Evolutionary conservation across 1,140 invertebrate species (phyloP), one percentile per base, ranked within the genome.

Genomic region (Phthorimaea operculella): DNA sequence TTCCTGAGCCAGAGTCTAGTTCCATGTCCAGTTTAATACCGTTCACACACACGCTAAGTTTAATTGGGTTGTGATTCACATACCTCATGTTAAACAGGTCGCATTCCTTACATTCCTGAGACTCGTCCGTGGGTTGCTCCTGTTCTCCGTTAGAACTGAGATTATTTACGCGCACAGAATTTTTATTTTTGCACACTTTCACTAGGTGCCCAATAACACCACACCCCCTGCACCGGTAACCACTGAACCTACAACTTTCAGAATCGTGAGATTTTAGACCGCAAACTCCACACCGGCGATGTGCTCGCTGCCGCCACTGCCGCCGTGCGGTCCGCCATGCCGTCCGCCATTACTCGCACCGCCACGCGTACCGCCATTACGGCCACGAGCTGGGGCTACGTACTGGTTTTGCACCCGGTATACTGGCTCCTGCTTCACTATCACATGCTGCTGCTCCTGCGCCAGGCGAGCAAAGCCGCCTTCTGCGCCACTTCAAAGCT

Each of bases 1-100:
- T 33, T 7, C 48, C 48, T 10, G 45, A 47, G 45, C 45, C 48
- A 21, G 48, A 50, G 21, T 50, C 48, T 50, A 50, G 12, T 33
- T 50, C 48, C 48, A 50, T 50, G 8, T 50, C 9, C 14, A 50
- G 11, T n/a, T 11, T 11, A 14, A 50, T 14, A 33, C 21, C 21
- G 21, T 50, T 50, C 5, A 50, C 21, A 9, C 1, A 12, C 10
- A 50, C 48, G 28, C 10, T 1, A 9, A 50, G 7, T 12, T 4
- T 12, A 28, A 50, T 50, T 28, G 48, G 48, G 11, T 9, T 9
- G 3, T 50, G 14, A 12, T 50, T 28, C 1, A 50, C 48, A 12
- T 28, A 50, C 48, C 48, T 50, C 18, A 50, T 9, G n/a, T 50
- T 50, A 33, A 50, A 50, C 5, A 28, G 9, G 10, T 50, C 17